A percentile compares a stretch with the other conserved stretches of the same genome.
These are phyloP conservation scores for Scaptodrosophila lebanonensis DNA, from an alignment of 1,140 invertebrate species.

Conservation along the genomic window DNA sequence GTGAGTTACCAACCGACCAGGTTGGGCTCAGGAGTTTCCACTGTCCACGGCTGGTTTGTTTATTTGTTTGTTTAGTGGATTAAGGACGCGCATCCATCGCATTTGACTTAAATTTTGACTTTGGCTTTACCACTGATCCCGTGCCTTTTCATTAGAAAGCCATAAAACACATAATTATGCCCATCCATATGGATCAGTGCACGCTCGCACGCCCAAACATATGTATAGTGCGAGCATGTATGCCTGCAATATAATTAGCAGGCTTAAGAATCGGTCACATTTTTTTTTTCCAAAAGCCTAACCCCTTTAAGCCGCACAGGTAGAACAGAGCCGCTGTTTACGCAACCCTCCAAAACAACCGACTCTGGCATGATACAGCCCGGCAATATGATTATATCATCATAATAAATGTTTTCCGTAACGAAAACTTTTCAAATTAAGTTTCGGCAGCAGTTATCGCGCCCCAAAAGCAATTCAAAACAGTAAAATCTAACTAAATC, in stretches of 20 bases:
- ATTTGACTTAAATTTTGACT: constrained; percentile 5
- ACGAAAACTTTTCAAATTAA: constrained; percentile 72
- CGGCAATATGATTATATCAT: constrained; percentile 67
- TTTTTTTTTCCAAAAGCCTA: constrained; percentile 32
- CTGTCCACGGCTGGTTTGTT: too few species aligned
- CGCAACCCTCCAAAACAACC: constrained; percentile 7
- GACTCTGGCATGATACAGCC: not conserved
- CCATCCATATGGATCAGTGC: constrained; percentile 38
- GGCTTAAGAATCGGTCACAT: constrained; percentile 7
- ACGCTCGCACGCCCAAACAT: not conserved
- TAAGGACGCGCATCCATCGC: too few species aligned
- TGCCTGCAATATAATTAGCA: constrained; percentile 28
- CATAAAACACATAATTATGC: constrained; percentile 56
- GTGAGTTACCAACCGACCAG: too few species aligned
- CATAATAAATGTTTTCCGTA: constrained; percentile 69
- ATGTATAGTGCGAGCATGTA: constrained; percentile 7
- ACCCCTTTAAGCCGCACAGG: constrained; percentile 21
- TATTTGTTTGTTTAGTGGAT: too few species aligned
- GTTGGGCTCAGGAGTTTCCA: too few species aligned
- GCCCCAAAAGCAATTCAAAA: constrained; percentile 37
- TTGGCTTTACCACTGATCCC: constrained; percentile 23
- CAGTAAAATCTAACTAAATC: constrained; percentile 16
- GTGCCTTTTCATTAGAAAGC: constrained; percentile 59
- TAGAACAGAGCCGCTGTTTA: constrained; percentile 4
- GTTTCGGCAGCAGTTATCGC: constrained; percentile 48